phyloP scores from a whole-genome alignment of 2,113 vertebrate genomes.

The Sturnira hondurensis region DNA sequence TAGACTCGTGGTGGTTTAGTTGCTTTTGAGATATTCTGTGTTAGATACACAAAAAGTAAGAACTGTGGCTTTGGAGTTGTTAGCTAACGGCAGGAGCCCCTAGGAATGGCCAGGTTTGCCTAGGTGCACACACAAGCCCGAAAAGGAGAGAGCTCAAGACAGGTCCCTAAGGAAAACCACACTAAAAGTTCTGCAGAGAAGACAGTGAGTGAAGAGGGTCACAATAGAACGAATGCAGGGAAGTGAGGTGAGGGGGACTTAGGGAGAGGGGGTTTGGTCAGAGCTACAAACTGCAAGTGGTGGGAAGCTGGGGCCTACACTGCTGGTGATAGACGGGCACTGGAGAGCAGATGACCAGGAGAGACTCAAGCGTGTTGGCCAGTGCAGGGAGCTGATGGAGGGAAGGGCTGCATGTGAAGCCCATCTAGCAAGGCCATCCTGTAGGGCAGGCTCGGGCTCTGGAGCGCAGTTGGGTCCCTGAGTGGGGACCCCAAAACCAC shows the following conservation, averaged over 20 bases:
- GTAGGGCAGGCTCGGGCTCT: not conserved
- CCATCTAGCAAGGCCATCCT: too few relatives aligned
- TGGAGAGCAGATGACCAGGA: not conserved
- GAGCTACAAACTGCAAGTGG: too few relatives aligned
- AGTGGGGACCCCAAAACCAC: fast-evolving
- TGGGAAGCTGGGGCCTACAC: not conserved
- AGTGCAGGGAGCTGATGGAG: not conserved
- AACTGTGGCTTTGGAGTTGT: not conserved
- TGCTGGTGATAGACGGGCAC: not conserved
- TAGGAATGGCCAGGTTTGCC: not conserved
- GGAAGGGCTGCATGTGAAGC: not conserved
- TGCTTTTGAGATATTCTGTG: not conserved
- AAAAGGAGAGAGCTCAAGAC: not conserved
- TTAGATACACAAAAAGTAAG: not conserved
- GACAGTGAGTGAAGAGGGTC: not conserved
- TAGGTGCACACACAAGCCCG: not conserved
- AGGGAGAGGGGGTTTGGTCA: not conserved
- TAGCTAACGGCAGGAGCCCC: not conserved
- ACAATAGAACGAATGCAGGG: fast-evolving
- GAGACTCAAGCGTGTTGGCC: not conserved
- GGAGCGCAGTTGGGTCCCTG: not conserved
- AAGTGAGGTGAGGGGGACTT: not conserved
- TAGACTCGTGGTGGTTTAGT: not conserved
- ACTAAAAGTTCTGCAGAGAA: not conserved
- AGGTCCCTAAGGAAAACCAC: not conserved